phyloP scores from a whole-genome alignment of 2,797 vertebrate species.

The Heteromormyrus szaboi region DNA sequence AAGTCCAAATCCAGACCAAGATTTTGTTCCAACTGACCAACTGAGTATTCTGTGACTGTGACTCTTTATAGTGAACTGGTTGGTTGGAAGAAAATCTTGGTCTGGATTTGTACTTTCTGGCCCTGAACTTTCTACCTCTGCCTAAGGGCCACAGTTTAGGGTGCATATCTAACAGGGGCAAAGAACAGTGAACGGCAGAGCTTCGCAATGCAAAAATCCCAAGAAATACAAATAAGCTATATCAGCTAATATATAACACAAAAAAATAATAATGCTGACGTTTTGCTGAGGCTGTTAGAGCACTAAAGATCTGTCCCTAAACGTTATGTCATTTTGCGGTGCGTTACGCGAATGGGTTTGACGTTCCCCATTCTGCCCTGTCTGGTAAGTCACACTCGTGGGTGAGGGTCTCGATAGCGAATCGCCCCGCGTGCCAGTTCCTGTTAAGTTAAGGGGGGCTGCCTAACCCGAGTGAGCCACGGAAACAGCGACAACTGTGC shows the following conservation, averaged over 20 bases:
- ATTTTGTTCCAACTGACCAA: not conserved
- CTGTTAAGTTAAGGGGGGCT: not conserved
- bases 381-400: constrained; percentile 4
- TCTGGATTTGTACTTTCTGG: not conserved
- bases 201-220: not conserved
- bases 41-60: not conserved
- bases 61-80: not conserved
- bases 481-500: not conserved
- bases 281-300: not conserved
- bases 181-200: not conserved
- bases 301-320: not conserved
- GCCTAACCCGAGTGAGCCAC: not conserved
- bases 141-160: not conserved
- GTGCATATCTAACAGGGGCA: not conserved
- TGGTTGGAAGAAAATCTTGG: not conserved
- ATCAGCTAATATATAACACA: not conserved
- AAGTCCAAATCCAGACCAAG: not conserved
- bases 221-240: not conserved
- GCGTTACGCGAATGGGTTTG: not conserved
- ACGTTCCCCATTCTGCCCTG: not conserved
- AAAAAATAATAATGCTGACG: not conserved
- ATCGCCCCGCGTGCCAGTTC: not conserved
- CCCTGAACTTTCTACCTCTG: not conserved
- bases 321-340: not conserved
- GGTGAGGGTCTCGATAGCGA: not conserved